These are phyloP conservation scores for Tinamus guttatus DNA, from an alignment of 2,113 vertebrate species.

Conservation along the genomic window DNA sequence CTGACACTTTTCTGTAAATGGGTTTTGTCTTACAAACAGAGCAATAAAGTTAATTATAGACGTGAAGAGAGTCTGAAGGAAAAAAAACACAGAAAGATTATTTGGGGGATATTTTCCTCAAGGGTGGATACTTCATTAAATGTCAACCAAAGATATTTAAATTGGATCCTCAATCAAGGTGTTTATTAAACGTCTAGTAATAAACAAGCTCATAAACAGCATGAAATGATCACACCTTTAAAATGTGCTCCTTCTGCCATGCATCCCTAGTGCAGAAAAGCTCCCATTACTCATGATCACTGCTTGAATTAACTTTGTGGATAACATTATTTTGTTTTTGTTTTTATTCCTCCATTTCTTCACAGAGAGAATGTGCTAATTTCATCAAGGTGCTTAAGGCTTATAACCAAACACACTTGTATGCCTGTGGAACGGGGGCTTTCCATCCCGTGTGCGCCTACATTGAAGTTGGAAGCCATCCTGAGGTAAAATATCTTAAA, in stretches of 20 bases:
- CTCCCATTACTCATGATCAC: neutral
- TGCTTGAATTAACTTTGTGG: slow-evolving; percentile 40
- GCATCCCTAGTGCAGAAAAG: neutral
- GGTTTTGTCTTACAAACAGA: slow-evolving; percentile 31
- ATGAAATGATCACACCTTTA: slow-evolving; percentile 4
- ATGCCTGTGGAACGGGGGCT: slow-evolving; percentile 94
- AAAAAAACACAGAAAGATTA: neutral
- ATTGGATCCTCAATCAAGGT: slow-evolving; percentile 18
- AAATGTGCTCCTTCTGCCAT: slow-evolving; percentile 34
- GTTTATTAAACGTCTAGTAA: slow-evolving; percentile 34
- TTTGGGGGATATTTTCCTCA: neutral
- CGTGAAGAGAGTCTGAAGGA: neutral
- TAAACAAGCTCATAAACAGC: slow-evolving; percentile 2
- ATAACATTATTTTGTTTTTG: slow-evolving; percentile 40
- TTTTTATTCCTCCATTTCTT: slow-evolving; percentile 41
- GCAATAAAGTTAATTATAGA: slow-evolving; percentile 47
- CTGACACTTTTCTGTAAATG: slow-evolving; percentile 64
- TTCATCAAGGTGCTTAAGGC: slow-evolving; percentile 94
- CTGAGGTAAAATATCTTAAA: slow-evolving; percentile 86
- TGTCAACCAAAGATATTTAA: slow-evolving; percentile 23
- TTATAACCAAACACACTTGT: slow-evolving; percentile 96
- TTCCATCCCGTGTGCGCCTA: slow-evolving; percentile 96
- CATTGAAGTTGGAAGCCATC: slow-evolving; percentile 92
- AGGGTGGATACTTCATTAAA: slow-evolving; percentile 12
- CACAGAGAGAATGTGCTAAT: slow-evolving; percentile 96